These are phyloP conservation scores for Tylochromis polylepis DNA, from an alignment of 2,113 vertebrate species.

Conservation along the genomic window DNA sequence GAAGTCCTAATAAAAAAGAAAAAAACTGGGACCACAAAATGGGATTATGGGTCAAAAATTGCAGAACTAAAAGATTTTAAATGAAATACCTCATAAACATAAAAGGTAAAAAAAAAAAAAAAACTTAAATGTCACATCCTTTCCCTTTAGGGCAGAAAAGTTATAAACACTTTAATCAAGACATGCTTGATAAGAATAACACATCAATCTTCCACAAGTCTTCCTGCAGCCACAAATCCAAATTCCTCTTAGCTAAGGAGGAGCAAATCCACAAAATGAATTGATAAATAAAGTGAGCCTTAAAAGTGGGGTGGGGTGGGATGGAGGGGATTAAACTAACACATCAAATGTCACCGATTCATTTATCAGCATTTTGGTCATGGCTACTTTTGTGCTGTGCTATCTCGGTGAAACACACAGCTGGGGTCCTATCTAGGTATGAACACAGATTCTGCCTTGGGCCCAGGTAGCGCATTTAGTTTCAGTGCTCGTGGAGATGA, in stretches of 20 bases:
- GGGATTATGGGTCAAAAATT: not conserved
- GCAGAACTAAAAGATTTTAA: not conserved
- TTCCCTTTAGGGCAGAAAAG: not conserved
- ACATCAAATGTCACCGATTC: conserved; percentile 60
- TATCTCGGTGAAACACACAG: conserved; percentile 83
- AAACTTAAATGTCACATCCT: not conserved
- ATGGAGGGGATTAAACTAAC: conserved; percentile 37
- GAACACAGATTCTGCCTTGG: conserved; percentile 83
- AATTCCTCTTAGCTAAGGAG: conserved; percentile 2
- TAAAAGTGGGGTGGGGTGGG: not conserved
- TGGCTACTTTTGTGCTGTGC: conserved; percentile 70
- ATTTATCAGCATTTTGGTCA: conserved; percentile 59
- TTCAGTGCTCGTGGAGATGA: conserved; percentile 71
- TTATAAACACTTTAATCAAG: conserved; percentile 3
- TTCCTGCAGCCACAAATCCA: conserved; percentile 6
- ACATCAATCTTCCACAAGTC: conserved; percentile 16
- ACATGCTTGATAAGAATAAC: conserved; percentile 13
- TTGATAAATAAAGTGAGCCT: conserved; percentile 46
- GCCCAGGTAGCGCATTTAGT: conserved; percentile 77
- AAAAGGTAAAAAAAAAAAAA: not conserved
- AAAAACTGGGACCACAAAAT: not conserved
- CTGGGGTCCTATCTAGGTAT: conserved; percentile 79
- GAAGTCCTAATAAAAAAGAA: not conserved
- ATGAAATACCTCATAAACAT: not conserved
- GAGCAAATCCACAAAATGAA: conserved; percentile 43